Conservation (phyloP, 2,797 vertebrate genomes). For the Rhinoraja longicauda region DNA sequence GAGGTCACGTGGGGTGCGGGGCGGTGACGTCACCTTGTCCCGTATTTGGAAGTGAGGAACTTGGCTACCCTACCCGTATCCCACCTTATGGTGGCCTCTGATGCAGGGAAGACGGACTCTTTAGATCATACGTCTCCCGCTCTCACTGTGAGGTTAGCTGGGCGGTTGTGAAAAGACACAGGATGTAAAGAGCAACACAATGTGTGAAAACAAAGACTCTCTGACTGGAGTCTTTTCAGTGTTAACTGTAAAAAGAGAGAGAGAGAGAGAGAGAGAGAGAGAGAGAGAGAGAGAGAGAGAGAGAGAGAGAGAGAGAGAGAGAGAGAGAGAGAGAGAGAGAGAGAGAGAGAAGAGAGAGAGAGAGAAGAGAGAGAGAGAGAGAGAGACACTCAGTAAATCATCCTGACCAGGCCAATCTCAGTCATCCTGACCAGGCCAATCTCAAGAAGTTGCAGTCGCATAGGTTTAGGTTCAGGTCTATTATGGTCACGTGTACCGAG, state of each 20-base stretch:
- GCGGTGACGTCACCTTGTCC: too few relatives aligned
- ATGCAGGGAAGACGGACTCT: neutral
- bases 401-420: neutral
- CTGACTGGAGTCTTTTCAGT: neutral
- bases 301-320: neutral
- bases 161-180: too few relatives aligned
- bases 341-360: too few relatives aligned
- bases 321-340: neutral
- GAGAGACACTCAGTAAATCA: neutral
- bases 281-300: neutral
- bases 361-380: too few relatives aligned
- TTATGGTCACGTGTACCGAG: too few relatives aligned
- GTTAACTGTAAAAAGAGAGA: neutral
- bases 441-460: neutral
- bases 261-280: too few relatives aligned
- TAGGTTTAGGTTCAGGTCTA: neutral
- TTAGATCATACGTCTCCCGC: neutral
- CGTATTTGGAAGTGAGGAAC: too few relatives aligned
- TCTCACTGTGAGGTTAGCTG: too few relatives aligned
- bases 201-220: neutral
- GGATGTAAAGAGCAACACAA: neutral
- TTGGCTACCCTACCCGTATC: too few relatives aligned
- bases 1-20: too few relatives aligned
- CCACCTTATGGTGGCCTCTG: too few relatives aligned
- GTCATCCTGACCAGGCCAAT: neutral